phyloP scores from a whole-genome alignment of 2,113 vertebrate species.

The Oreochromis aureus region DNA sequence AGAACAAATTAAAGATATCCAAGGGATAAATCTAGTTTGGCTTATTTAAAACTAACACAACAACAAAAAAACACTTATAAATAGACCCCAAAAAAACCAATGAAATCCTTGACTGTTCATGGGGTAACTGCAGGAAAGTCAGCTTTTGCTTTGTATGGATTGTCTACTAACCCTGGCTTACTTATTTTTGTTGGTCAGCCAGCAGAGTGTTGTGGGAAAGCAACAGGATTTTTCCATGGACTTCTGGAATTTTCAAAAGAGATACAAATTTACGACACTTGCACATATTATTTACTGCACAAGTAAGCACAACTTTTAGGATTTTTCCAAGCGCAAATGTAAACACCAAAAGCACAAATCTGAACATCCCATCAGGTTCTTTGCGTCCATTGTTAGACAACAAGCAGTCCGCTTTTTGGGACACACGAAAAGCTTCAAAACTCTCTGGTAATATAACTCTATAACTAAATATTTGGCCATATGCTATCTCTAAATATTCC shows the following conservation, averaged over 20 bases:
- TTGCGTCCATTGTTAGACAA: not conserved
- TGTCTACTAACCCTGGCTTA: too few species aligned
- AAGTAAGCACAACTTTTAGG: not conserved
- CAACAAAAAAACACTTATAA: not conserved
- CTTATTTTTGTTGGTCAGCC: not conserved
- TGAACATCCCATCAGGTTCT: not conserved
- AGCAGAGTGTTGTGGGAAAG: not conserved
- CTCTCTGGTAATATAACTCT: not conserved
- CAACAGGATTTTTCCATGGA: not conserved
- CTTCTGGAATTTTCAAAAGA: not conserved
- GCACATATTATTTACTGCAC: not conserved
- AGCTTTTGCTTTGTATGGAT: not conserved
- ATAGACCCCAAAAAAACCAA: not conserved
- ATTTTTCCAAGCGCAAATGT: not conserved
- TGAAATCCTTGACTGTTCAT: not conserved
- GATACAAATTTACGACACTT: not conserved
- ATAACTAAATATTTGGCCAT: not conserved
- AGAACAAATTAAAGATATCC: not conserved
- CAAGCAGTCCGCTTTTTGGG: not conserved
- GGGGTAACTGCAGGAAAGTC: not conserved
- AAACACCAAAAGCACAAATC: not conserved
- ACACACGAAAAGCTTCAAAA: not conserved
- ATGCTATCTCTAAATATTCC: not conserved
- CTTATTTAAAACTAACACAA: not conserved
- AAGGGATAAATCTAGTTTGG: not conserved